Percentiles rank a stretch among this genome's conserved stretches.
phyloP scores from a whole-genome alignment of 2,888 invertebrate genomes.

The Tenthredo mesomela region DNA sequence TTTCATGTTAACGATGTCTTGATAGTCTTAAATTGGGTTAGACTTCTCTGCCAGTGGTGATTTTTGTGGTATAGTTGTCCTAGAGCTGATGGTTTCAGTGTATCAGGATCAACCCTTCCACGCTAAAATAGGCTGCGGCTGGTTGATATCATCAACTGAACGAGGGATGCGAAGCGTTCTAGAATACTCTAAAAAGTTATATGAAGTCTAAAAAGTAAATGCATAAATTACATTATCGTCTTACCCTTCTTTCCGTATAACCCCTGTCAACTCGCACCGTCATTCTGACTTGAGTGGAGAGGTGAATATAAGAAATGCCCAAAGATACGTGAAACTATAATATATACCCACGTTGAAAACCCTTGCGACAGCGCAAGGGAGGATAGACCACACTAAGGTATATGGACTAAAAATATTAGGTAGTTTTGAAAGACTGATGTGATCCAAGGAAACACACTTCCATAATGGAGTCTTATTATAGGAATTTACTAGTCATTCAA shows the following conservation, averaged over 20 bases:
- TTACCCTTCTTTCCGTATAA: not conserved
- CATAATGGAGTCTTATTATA: not conserved
- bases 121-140: not conserved
- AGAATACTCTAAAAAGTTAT: slow-evolving; percentile 21
- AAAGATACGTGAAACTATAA: slow-evolving; percentile 12
- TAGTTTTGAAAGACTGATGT: not conserved
- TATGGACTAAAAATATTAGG: not conserved
- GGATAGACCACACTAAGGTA: not conserved
- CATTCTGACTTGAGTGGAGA: slow-evolving; percentile 10
- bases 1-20: no score
- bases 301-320: slow-evolving; percentile 12
- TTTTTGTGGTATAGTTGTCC: not conserved
- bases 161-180: slow-evolving; percentile 3
- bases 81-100: not conserved
- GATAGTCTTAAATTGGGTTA: not conserved
- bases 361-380: not conserved
- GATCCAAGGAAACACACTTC: not conserved
- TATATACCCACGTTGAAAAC: not conserved
- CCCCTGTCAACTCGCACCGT: slow-evolving; percentile 17
- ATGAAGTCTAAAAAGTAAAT: slow-evolving; percentile 38
- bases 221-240: slow-evolving; percentile 25
- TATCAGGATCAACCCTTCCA: not conserved
- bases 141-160: not conserved
- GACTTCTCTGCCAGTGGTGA: not conserved
- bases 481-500: not conserved